Evolutionary conservation across 2,888 invertebrate genomes (phyloP).

Genomic region (Eueremaeus valkanovi): DNA sequence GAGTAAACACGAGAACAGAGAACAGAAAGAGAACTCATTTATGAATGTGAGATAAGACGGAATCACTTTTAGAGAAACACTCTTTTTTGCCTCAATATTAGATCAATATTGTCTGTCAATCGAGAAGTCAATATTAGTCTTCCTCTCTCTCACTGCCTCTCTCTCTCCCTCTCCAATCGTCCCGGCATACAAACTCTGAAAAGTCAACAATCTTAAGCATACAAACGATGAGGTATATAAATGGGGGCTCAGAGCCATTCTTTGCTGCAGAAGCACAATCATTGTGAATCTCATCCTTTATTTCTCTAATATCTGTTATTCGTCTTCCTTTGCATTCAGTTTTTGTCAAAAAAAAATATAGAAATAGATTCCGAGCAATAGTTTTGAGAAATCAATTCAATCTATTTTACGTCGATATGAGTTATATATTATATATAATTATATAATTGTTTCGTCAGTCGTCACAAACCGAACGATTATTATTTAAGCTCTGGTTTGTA

Average conservation of each 20-base stretch:
- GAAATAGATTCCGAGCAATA: neutral
- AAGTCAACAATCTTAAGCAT: constrained; percentile 29
- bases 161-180: constrained; percentile 7
- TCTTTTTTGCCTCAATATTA: constrained; percentile 26
- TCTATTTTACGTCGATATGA: neutral
- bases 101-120: constrained; percentile 29
- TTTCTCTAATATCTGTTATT: neutral
- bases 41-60: constrained; percentile 12
- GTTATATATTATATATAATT: neutral
- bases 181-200: constrained; percentile 28
- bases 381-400: neutral
- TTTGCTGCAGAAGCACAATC: neutral
- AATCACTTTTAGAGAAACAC: constrained; percentile 24
- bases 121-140: constrained; percentile 24
- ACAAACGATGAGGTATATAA: constrained; percentile 31
- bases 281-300: neutral
- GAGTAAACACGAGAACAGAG: neutral
- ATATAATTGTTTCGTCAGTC: neutral
- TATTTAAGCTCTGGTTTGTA: neutral
- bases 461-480: neutral
- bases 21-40: neutral
- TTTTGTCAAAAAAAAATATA: too few species aligned
- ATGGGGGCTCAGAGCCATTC: neutral
- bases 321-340: neutral
- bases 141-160: too few species aligned